Conservation (phyloP, 2,888 invertebrate genomes). For the Cenopis cana region DNA sequence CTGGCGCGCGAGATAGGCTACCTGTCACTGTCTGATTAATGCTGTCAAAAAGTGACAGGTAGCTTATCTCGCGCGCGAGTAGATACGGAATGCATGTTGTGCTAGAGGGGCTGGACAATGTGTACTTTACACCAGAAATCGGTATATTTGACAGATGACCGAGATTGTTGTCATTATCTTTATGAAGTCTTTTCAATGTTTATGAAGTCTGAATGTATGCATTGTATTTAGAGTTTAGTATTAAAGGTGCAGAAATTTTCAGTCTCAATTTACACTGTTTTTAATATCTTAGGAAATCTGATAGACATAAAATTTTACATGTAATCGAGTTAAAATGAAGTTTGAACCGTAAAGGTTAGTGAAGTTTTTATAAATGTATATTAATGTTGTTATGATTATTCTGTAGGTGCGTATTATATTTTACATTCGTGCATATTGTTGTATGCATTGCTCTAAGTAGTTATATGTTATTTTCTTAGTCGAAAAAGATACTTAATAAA, state of each 20-base stretch:
- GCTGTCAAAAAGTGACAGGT: too few species aligned
- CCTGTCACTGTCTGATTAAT: too few species aligned
- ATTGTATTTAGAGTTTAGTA: constrained; percentile 22
- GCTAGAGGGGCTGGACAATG: neutral
- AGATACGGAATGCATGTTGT: too few species aligned
- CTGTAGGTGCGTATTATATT: constrained; percentile 14
- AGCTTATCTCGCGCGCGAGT: too few species aligned
- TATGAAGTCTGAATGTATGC: constrained; percentile 26
- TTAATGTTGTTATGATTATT: constrained; percentile 29
- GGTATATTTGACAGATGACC: constrained; percentile 28
- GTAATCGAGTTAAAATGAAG: constrained; percentile 12
- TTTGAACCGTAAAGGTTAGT: constrained; percentile 33
- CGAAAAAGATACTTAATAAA: constrained; percentile 18
- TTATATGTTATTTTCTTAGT: neutral
- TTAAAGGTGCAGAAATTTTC: constrained; percentile 10
- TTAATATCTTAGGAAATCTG: constrained; percentile 22
- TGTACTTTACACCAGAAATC: constrained; percentile 7
- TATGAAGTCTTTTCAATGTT: constrained; percentile 24
- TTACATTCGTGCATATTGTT: constrained; percentile 22
- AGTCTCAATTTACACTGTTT: constrained; percentile 9
- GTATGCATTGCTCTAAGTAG: constrained; percentile 18
- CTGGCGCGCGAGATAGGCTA: too few species aligned
- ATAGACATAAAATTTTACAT: constrained; percentile 22
- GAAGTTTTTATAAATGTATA: constrained; percentile 34
- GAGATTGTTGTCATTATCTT: neutral